Base-by-base conservation (phyloP, 2,888 invertebrate species). In the Mimachlamys varia region DNA sequence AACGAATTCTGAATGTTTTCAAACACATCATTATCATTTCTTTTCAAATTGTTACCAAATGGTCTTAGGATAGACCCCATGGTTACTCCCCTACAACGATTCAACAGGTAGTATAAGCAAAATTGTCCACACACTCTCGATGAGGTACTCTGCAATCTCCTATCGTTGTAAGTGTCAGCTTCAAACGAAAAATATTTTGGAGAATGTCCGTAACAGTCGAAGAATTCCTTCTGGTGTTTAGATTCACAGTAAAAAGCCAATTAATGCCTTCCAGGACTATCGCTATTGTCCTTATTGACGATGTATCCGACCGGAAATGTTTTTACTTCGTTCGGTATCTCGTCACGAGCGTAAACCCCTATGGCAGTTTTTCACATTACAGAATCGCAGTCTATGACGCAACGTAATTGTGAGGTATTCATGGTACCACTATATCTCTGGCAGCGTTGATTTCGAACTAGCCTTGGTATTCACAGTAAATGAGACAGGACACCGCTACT, bases 391-490 rank as follows among this genome's bases (percentile, higher is more conserved):
- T 44, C 44, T 44, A 44, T 44, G 44, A 44, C 44, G 44, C 44
- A 44, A 44, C 44, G 44, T 44, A 44, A 44, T 7, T 44, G 44
- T 44, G 44, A 44, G 44, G 44, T 44, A 7, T 44, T 62, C 88
- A 90, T 90, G n/a, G 58, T n/a, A 50, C 27, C 49, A 90, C 50
- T 90, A 88, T 88, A 50, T 87, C 62, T 22, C 89, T 44, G 4
- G 44, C 44, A 44, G 44, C 44, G 44, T 44, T 44, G 44, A 87
- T 19, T 90, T 91, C 91, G 50, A 91, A 89, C 22, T 89, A 89
- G 7, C 89, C 90, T 33, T 37, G 50, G n/a, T 50, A 44, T 76
- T 91, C 90, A 58, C 88, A 89, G 55, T 91, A 91, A 37, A 91
- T 88, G 38, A 91, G 88, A 33, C 90, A 89, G 38, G 49, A 88